Percentiles rank a stretch among this genome's conserved stretches.
Evolutionary conservation across 2,888 invertebrate species (phyloP).

Genomic region (Morpho deidamia): DNA sequence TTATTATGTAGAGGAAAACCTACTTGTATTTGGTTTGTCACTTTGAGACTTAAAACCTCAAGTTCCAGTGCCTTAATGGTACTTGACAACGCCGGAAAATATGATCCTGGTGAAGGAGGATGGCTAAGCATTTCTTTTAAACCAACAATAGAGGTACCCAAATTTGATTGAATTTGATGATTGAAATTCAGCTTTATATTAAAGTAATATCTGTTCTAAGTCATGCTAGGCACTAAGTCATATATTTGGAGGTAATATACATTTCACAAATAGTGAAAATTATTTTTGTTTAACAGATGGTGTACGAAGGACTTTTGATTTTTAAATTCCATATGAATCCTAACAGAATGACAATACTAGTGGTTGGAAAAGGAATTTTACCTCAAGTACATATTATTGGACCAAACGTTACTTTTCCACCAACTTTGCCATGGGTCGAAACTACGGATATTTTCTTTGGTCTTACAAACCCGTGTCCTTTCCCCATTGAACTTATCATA

Average conservation of each 20-base stretch:
- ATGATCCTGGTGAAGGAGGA: slow-evolving; percentile 67
- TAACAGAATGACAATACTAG: slow-evolving; percentile 57
- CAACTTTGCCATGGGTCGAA: slow-evolving; percentile 80
- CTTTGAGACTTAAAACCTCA: slow-evolving; percentile 47
- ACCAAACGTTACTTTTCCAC: slow-evolving; percentile 75
- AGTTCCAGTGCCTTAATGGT: slow-evolving; percentile 52
- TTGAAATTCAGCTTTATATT: too few species aligned
- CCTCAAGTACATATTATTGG: slow-evolving; percentile 73
- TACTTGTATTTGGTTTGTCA: slow-evolving; percentile 74
- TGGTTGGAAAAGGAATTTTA: slow-evolving; percentile 74
- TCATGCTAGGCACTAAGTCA: background rate
- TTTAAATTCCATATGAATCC: slow-evolving; percentile 73
- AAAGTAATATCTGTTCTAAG: too few species aligned
- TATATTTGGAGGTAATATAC: too few species aligned
- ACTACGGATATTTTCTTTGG: slow-evolving; percentile 78
- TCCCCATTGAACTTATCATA: slow-evolving; percentile 83
- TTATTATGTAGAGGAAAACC: slow-evolving; percentile 71
- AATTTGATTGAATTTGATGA: too few species aligned
- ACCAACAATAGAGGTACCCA: slow-evolving; percentile 70
- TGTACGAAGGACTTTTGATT: slow-evolving; percentile 57
- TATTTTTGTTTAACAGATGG: slow-evolving; percentile 43
- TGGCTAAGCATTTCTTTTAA: slow-evolving; percentile 78
- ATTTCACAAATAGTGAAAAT: background rate
- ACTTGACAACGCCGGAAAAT: slow-evolving; percentile 61
- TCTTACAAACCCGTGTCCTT: slow-evolving; percentile 80